phyloP scores from a whole-genome alignment of 2,113 vertebrate species.

The Osmerus mordax region DNA sequence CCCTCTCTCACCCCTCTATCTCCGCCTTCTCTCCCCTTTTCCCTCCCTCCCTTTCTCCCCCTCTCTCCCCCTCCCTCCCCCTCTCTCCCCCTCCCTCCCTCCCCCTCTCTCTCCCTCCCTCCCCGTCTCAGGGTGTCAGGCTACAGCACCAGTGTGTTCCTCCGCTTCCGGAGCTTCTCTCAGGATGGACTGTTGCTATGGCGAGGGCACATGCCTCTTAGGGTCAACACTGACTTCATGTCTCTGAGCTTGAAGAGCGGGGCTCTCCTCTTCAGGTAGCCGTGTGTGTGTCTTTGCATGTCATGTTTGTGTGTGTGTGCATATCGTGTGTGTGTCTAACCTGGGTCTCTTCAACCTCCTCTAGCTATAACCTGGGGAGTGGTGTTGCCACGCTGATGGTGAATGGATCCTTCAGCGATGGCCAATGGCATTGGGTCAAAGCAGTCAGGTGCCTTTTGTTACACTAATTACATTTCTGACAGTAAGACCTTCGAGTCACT shows the following conservation, averaged over 20 bases:
- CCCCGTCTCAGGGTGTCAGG: conserved; percentile 72
- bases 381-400: conserved; percentile 69
- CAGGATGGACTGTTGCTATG: conserved; percentile 79
- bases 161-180: conserved; percentile 79
- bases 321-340: neutral
- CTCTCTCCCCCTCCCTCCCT: neutral
- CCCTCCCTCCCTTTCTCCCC: too few species aligned
- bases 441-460: conserved; percentile 67
- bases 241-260: conserved; percentile 79
- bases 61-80: neutral
- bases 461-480: neutral
- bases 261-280: conserved; percentile 74
- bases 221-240: conserved; percentile 78
- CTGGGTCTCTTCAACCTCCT: neutral
- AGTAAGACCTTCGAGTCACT: too few species aligned
- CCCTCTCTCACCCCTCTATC: too few species aligned
- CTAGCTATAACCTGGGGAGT: conserved; percentile 81
- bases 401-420: conserved; percentile 77
- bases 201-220: conserved; percentile 76
- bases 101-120: neutral
- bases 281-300: neutral
- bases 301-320: neutral
- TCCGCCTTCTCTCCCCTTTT: too few species aligned
- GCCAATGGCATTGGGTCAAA: conserved; percentile 81
- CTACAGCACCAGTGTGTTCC: conserved; percentile 73